Evolutionary conservation across 2,888 invertebrate species (phyloP).

Genomic region (Metacarcinus magister): DNA sequence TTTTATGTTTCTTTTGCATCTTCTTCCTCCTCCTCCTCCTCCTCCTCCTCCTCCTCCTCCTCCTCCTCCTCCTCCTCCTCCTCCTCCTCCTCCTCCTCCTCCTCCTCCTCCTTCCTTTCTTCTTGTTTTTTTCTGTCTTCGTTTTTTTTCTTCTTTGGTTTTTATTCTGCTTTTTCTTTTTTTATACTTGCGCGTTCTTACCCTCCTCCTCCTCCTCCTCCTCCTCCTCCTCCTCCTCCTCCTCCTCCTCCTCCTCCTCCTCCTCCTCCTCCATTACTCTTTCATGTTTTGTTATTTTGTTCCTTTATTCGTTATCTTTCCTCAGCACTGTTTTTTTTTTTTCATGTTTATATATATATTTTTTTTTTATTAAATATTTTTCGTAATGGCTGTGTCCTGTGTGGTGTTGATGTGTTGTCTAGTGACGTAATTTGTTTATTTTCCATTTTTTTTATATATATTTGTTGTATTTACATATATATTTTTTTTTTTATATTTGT

Average conservation of each 20-base stretch:
- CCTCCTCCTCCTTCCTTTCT: not conserved
- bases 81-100: not conserved
- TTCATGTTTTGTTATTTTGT: too few species aligned
- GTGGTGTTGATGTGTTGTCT: too few species aligned
- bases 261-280: too few species aligned
- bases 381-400: too few species aligned
- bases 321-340: too few species aligned
- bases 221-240: slow-evolving; percentile 28
- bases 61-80: not conserved
- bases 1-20: not conserved
- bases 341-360: too few species aligned
- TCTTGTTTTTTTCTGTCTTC: not conserved
- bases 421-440: too few species aligned
- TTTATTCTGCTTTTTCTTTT: not conserved
- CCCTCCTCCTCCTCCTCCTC: not conserved
- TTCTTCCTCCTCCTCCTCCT: not conserved
- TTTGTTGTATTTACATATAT: too few species aligned
- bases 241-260: slow-evolving; percentile 10
- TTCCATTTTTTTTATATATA: too few species aligned
- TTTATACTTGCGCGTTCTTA: not conserved
- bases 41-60: not conserved
- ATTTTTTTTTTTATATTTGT: too few species aligned
- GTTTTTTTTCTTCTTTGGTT: not conserved
- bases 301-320: too few species aligned
- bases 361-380: too few species aligned